These are phyloP conservation scores for Ianthella basta DNA, from an alignment of 37 sponge, comb jelly and placozoan species.

Conservation along the genomic window DNA sequence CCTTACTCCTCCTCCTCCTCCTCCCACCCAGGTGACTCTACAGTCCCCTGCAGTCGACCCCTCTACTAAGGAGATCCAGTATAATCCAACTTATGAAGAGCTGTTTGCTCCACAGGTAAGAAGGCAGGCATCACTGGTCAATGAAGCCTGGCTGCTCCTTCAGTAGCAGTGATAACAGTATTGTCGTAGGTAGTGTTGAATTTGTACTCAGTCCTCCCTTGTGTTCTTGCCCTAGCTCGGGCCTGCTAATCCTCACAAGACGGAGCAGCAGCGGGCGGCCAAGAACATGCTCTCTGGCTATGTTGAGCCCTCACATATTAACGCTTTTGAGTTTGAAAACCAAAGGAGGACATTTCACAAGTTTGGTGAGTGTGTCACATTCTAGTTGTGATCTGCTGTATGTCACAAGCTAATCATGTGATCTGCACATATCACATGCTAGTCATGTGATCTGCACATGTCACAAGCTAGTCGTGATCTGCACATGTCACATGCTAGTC, in stretches of 20 bases:
- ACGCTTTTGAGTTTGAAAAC: conserved; percentile 94
- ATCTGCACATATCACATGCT: no score
- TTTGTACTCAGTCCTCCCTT: no score
- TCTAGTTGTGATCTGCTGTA: no score
- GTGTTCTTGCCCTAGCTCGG: conserved; percentile 91
- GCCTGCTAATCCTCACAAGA: conserved; percentile 91
- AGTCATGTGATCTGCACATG: no score
- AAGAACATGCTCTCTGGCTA: conserved; percentile 93
- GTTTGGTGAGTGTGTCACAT: no score
- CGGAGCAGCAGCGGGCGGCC: conserved; percentile 73
- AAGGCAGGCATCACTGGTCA: no score
- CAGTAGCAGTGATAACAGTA: no score
- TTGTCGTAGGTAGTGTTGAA: no score
- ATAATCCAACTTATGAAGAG: conserved; percentile 92
- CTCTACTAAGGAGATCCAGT: conserved; percentile 71
- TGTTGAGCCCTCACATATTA: conserved; percentile 83
- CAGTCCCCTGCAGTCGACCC: conserved; percentile 54
- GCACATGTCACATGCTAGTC: no score
- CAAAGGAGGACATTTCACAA: conserved; percentile 92
- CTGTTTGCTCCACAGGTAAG: conserved; percentile 87
- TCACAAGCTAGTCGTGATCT: no score
- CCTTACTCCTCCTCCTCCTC: background rate
- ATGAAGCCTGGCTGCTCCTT: no score
- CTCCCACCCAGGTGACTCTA: background rate
- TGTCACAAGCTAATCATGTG: no score